Conservation (phyloP, 2,113 vertebrate genomes). For the Labeo rohita region DNA sequence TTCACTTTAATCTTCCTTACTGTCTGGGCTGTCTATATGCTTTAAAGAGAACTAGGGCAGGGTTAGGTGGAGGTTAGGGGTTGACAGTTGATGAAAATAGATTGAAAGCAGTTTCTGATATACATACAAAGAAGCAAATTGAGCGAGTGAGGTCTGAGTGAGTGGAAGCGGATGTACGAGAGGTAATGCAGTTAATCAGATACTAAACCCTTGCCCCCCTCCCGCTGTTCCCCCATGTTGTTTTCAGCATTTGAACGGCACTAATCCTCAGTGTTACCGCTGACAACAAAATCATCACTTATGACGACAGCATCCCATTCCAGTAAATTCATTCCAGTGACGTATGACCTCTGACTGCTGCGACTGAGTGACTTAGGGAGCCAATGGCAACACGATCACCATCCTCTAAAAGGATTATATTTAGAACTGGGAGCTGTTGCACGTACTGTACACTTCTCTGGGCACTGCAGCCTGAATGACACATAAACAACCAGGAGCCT, state of each 20-base stretch:
- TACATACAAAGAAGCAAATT: slow-evolving; percentile 3
- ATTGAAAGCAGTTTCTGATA: slow-evolving; percentile 8
- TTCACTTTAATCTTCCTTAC: not conserved
- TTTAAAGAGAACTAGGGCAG: not conserved
- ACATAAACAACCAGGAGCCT: slow-evolving; percentile 20
- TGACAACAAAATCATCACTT: slow-evolving; percentile 47
- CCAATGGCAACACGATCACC: slow-evolving; percentile 3
- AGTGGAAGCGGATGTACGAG: not conserved
- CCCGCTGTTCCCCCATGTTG: slow-evolving; percentile 26
- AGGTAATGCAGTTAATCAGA: not conserved
- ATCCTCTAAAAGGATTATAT: slow-evolving; percentile 46
- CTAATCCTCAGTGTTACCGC: slow-evolving; percentile 50
- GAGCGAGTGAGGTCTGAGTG: not conserved
- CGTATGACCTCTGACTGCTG: slow-evolving; percentile 46
- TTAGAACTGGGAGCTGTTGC: slow-evolving; percentile 45
- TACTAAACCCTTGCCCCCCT: not conserved
- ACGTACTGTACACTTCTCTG: slow-evolving; percentile 14
- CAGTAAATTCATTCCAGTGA: slow-evolving; percentile 48
- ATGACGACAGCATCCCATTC: slow-evolving; percentile 52
- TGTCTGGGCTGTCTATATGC: not conserved
- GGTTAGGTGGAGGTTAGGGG: not conserved
- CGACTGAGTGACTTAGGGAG: not conserved
- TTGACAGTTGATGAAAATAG: slow-evolving; percentile 20
- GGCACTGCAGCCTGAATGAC: slow-evolving; percentile 1
- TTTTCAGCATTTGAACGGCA: slow-evolving; percentile 57